Percentiles rank a stretch among this genome's conserved stretches.
These are phyloP conservation scores for Reticulitermes lucifugus DNA, from an alignment of 2,888 invertebrate species.

Conservation along the genomic window DNA sequence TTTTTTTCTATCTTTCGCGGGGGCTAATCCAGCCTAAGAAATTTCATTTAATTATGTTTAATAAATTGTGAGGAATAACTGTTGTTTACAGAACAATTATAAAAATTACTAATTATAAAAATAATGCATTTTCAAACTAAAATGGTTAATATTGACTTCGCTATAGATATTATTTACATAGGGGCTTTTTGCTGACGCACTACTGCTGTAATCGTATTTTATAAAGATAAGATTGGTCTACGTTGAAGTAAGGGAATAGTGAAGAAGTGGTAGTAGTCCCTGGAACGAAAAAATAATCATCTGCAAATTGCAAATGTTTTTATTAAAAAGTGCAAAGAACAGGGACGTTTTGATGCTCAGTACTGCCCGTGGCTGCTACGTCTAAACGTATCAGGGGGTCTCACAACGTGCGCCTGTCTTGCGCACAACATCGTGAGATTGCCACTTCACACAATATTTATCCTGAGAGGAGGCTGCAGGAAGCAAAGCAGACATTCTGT, in stretches of 20 bases:
- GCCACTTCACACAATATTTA: slow-evolving; percentile 45
- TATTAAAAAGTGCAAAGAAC: background rate
- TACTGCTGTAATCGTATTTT: too few species aligned
- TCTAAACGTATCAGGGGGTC: slow-evolving; percentile 11
- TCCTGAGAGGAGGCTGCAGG: slow-evolving; percentile 35
- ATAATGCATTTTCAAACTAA: background rate
- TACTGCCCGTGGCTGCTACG: background rate
- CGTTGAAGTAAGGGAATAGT: background rate
- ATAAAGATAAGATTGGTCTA: background rate
- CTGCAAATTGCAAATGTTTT: background rate
- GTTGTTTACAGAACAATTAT: too few species aligned
- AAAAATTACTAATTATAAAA: too few species aligned
- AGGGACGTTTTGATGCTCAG: background rate
- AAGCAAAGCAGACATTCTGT: slow-evolving; percentile 41
- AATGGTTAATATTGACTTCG: background rate
- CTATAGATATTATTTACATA: background rate
- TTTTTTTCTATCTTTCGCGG: too few species aligned
- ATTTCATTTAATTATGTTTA: too few species aligned
- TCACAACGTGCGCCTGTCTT: background rate
- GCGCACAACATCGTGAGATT: background rate
- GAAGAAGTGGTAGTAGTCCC: background rate
- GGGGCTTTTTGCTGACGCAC: background rate
- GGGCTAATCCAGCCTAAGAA: too few species aligned
- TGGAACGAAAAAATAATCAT: background rate
- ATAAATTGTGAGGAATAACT: too few species aligned